phyloP scores from a whole-genome alignment of 2,113 vertebrate genomes.

The Ophiodon elongatus region DNA sequence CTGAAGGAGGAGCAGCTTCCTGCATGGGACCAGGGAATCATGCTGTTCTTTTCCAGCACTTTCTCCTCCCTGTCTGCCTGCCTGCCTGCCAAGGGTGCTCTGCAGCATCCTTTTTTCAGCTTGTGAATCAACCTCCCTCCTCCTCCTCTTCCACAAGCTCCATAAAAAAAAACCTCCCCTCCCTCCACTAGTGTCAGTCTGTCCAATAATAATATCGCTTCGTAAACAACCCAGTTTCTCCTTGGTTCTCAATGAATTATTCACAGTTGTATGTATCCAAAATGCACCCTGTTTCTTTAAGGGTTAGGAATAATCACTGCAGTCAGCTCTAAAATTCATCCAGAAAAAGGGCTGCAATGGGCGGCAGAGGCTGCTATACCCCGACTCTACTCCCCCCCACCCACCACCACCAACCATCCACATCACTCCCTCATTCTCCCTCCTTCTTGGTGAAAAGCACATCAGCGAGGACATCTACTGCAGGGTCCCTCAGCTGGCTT shows the following conservation, averaged over 20 bases:
- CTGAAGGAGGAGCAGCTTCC: slow-evolving; percentile 44
- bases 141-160: not conserved
- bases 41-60: slow-evolving; percentile 72
- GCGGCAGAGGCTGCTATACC: slow-evolving; percentile 75
- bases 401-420: slow-evolving; percentile 15
- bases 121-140: slow-evolving; percentile 63
- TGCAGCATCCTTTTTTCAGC: slow-evolving; percentile 70
- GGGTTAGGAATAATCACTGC: slow-evolving; percentile 62
- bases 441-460: slow-evolving; percentile 67
- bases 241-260: slow-evolving; percentile 67
- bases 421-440: slow-evolving; percentile 50
- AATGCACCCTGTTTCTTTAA: slow-evolving; percentile 39
- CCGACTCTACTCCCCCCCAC: not conserved
- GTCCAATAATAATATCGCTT: slow-evolving; percentile 55
- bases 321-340: slow-evolving; percentile 72
- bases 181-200: slow-evolving; percentile 35
- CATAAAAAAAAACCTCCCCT: not conserved
- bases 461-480: slow-evolving; percentile 74
- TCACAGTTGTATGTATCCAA: slow-evolving; percentile 49
- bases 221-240: slow-evolving; percentile 27
- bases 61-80: slow-evolving; percentile 65
- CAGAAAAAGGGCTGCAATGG: slow-evolving; percentile 69
- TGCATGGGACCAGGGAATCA: slow-evolving; percentile 47
- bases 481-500: slow-evolving; percentile 72
- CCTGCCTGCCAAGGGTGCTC: slow-evolving; percentile 46